A percentile compares a stretch with the other conserved stretches of the same genome.
Evolutionary conservation across 2,113 vertebrate genomes (phyloP).

Genomic region (Pseudolaguvia tuberculata): DNA sequence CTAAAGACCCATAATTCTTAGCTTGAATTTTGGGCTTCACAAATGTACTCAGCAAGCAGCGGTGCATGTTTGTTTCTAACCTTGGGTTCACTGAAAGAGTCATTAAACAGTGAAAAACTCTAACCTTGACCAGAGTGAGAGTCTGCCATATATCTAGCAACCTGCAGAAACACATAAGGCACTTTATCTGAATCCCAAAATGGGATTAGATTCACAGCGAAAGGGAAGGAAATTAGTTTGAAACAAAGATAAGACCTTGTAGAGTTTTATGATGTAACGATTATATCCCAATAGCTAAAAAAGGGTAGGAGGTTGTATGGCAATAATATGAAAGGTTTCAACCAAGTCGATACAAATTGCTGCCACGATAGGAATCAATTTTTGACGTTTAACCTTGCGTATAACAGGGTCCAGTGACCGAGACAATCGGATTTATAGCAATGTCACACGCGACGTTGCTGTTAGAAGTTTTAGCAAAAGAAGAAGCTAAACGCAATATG

Average conservation of each 20-base stretch:
- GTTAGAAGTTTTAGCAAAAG: slow-evolving; percentile 65
- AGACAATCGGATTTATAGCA: slow-evolving; percentile 62
- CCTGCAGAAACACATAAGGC: slow-evolving; percentile 26
- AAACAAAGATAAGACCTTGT: slow-evolving; percentile 38
- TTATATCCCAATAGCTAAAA: slow-evolving; percentile 36
- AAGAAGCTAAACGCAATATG: slow-evolving; percentile 60
- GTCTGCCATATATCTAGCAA: slow-evolving; percentile 46
- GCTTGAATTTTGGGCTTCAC: slow-evolving; percentile 42
- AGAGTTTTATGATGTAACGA: slow-evolving; percentile 40
- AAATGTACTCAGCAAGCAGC: slow-evolving; percentile 24
- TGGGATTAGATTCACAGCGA: slow-evolving; percentile 18
- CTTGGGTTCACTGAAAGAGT: slow-evolving; percentile 48
- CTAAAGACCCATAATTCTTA: slow-evolving; percentile 46
- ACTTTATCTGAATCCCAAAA: slow-evolving; percentile 39
- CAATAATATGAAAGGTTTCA: slow-evolving; percentile 51
- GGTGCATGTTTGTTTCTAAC: slow-evolving; percentile 44
- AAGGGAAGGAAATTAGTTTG: slow-evolving; percentile 19
- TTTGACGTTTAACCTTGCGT: slow-evolving; percentile 69
- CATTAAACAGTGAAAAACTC: slow-evolving; percentile 50
- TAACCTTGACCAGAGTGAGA: slow-evolving; percentile 49
- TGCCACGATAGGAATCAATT: slow-evolving; percentile 65
- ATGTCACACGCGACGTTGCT: slow-evolving; percentile 58
- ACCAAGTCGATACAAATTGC: slow-evolving; percentile 63
- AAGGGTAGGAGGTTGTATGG: slow-evolving; percentile 36
- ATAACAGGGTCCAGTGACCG: slow-evolving; percentile 61